Percentiles rank a stretch among this genome's conserved stretches.
Conservation (phyloP, 2,113 vertebrate genomes). For the Noturus placidus region DNA sequence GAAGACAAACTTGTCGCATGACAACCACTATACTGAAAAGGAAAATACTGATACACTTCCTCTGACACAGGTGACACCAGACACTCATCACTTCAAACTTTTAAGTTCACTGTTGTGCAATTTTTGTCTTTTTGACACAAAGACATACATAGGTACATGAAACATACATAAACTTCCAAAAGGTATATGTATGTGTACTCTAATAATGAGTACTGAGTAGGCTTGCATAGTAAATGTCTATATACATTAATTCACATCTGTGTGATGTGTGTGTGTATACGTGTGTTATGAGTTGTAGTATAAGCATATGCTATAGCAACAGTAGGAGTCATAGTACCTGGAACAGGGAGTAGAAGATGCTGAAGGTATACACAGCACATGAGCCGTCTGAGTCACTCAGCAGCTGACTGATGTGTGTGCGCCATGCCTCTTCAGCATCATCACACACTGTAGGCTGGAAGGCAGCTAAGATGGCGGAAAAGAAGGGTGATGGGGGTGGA, state of each 20-base stretch:
- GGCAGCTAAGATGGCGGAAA: slow-evolving; percentile 96
- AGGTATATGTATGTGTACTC: not conserved
- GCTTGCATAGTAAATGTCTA: not conserved
- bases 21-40: not conserved
- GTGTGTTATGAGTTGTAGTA: not conserved
- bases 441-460: slow-evolving; percentile 93
- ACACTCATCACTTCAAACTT: too few species aligned
- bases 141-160: not conserved
- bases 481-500: slow-evolving; percentile 94
- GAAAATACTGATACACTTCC: not conserved
- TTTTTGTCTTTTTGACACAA: too few species aligned
- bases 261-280: too few species aligned
- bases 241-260: not conserved
- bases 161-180: not conserved
- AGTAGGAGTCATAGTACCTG: slow-evolving; percentile 74
- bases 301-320: not conserved
- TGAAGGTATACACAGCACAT: slow-evolving; percentile 96
- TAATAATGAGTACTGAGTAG: too few species aligned
- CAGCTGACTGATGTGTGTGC: slow-evolving; percentile 92
- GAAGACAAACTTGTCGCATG: not conserved
- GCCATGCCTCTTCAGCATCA: slow-evolving; percentile 88
- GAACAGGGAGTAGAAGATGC: slow-evolving; percentile 96
- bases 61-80: not conserved
- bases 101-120: too few species aligned
- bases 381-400: slow-evolving; percentile 92